Evolutionary conservation across 2,797 vertebrate species (phyloP).

Genomic region (Ceyx erithaca): DNA sequence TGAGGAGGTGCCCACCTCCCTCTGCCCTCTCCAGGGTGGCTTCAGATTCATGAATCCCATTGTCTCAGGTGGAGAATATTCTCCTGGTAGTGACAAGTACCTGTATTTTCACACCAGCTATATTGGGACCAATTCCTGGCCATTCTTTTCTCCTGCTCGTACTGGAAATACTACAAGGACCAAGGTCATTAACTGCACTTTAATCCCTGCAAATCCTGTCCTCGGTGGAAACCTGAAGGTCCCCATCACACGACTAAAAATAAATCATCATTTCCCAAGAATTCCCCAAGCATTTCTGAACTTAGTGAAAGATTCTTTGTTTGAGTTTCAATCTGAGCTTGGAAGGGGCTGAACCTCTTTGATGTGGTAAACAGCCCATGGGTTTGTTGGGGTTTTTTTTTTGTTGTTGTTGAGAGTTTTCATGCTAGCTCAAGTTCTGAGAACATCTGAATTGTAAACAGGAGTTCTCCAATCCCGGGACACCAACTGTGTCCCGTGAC

Average conservation of each 20-base stretch:
- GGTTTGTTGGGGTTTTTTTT: background rate
- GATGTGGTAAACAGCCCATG: constrained; percentile 66
- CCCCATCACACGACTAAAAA: background rate
- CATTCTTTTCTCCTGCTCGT: background rate
- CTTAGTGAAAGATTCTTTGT: constrained; percentile 59
- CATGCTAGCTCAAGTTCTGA: constrained; percentile 61
- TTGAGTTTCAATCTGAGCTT: constrained; percentile 51
- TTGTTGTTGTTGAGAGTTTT: constrained; percentile 28
- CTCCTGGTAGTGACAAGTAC: background rate
- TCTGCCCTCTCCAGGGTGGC: background rate
- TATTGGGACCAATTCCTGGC: background rate
- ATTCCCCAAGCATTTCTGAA: constrained; percentile 40
- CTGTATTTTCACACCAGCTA: background rate
- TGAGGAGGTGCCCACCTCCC: background rate
- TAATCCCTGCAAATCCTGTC: background rate
- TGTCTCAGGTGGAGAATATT: background rate
- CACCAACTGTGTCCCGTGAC: constrained; percentile 32
- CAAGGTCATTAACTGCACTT: background rate
- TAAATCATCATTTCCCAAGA: background rate
- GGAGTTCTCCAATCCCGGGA: background rate
- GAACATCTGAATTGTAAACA: constrained; percentile 66
- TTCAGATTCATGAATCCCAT: background rate
- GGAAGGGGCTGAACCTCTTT: constrained; percentile 42
- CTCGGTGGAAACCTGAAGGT: background rate
- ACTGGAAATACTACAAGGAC: background rate